phyloP scores from a whole-genome alignment of 2,113 vertebrate species.

The Coryphaenoides rupestris region DNA sequence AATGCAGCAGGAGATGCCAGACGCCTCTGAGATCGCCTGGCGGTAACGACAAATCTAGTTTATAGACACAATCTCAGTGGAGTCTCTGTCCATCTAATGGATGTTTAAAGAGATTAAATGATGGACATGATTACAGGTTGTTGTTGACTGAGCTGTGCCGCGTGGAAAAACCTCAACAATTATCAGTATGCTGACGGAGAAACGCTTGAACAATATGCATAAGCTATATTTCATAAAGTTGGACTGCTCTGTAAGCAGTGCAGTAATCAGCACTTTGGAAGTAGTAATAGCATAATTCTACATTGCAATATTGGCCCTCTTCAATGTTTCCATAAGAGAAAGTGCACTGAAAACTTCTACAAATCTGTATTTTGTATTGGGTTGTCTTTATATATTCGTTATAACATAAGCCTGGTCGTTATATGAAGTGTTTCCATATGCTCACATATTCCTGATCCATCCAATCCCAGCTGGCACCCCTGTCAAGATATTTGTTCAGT shows the following conservation, averaged over 20 bases:
- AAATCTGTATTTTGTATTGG: no score
- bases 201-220: not conserved
- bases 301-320: no score
- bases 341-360: no score
- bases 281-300: no score
- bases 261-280: no score
- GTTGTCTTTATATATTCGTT: no score
- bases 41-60: slow-evolving; percentile 28
- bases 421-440: slow-evolving; percentile 3
- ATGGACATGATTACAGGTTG: slow-evolving; percentile 35
- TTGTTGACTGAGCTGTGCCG: slow-evolving; percentile 19
- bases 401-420: not conserved
- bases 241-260: no score
- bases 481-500: slow-evolving; percentile 24
- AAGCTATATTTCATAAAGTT: no score
- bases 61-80: slow-evolving; percentile 17
- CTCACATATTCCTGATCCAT: no score
- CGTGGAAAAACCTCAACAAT: not conserved
- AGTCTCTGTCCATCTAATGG: slow-evolving; percentile 32
- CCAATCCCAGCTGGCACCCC: slow-evolving; percentile 1
- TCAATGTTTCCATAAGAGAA: no score
- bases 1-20: no score
- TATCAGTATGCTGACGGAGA: not conserved
- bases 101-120: slow-evolving; percentile 8
- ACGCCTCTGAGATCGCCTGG: no score